A percentile compares a stretch with the other conserved stretches of the same genome.
Evolutionary conservation across 2,797 vertebrate genomes (phyloP).

Genomic region (Thamnophis elegans): DNA sequence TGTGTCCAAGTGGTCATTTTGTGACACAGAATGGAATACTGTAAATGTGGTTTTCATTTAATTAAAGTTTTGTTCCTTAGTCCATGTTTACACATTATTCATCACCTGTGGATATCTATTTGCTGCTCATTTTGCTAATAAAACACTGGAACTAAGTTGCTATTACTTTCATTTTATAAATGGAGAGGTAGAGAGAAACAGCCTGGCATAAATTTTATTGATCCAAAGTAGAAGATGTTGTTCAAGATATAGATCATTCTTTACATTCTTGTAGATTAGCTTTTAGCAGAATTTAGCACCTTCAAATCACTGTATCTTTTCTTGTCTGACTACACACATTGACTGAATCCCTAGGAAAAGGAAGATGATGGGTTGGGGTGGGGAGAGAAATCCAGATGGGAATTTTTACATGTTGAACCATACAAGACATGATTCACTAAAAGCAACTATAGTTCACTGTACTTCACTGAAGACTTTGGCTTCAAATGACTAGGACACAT

Average conservation of each 20-base stretch:
- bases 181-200: background rate
- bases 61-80: background rate
- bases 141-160: background rate
- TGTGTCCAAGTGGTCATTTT: background rate
- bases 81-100: background rate
- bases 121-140: background rate
- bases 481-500: conserved; percentile 22
- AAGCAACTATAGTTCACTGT: conserved; percentile 25
- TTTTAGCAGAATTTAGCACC: background rate
- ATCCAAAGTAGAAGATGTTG: background rate
- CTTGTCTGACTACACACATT: background rate
- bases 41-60: background rate
- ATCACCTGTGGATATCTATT: background rate
- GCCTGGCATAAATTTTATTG: background rate
- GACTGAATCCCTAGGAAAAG: background rate
- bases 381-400: background rate
- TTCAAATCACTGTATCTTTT: background rate
- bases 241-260: background rate
- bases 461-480: conserved; percentile 46
- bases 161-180: background rate
- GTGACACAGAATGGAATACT: background rate
- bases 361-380: background rate
- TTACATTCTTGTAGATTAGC: background rate
- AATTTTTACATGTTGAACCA: background rate
- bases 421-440: background rate